Conservation (phyloP, 2,797 vertebrate genomes). For the Protonibea diacanthus region DNA sequence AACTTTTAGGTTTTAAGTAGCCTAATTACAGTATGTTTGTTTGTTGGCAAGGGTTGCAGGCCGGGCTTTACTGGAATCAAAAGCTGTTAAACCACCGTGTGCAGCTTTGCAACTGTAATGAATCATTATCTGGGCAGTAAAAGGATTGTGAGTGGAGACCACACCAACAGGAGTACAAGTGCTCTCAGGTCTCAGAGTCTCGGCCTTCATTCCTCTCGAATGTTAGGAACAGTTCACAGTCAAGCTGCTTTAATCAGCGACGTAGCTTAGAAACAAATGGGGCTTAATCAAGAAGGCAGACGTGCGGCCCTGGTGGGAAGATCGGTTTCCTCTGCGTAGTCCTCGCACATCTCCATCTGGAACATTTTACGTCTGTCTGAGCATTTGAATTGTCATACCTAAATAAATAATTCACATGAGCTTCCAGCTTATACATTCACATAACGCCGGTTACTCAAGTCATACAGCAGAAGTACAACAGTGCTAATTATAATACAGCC, state of each 20-base stretch:
- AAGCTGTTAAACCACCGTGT: conserved; percentile 74
- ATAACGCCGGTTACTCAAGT: not conserved
- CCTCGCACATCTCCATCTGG: conserved; percentile 62
- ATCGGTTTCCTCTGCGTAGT: conserved; percentile 38
- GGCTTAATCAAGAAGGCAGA: conserved; percentile 52
- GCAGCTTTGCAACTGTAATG: conserved; percentile 71
- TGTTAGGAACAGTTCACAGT: conserved; percentile 54
- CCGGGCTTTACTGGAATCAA: conserved; percentile 71
- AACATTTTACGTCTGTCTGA: conserved; percentile 56
- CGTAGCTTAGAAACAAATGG: conserved; percentile 53
- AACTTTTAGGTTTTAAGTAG: conserved; percentile 57
- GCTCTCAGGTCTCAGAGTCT: conserved; percentile 23
- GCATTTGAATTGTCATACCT: conserved; percentile 24
- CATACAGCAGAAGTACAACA: not conserved
- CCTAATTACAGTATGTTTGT: conserved; percentile 70
- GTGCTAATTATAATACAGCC: conserved; percentile 27
- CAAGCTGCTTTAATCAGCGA: conserved; percentile 50
- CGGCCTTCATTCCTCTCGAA: conserved; percentile 34
- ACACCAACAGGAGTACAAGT: conserved; percentile 49
- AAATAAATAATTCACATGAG: conserved; percentile 44
- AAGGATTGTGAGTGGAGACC: conserved; percentile 70
- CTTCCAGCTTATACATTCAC: not conserved
- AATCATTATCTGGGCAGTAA: conserved; percentile 79
- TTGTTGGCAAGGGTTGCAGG: conserved; percentile 64
- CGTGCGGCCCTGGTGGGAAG: conserved; percentile 47